phyloP scores from a whole-genome alignment of 35 echinoderm and acorn worm genomes.

The Apostichopus parvimensis region DNA sequence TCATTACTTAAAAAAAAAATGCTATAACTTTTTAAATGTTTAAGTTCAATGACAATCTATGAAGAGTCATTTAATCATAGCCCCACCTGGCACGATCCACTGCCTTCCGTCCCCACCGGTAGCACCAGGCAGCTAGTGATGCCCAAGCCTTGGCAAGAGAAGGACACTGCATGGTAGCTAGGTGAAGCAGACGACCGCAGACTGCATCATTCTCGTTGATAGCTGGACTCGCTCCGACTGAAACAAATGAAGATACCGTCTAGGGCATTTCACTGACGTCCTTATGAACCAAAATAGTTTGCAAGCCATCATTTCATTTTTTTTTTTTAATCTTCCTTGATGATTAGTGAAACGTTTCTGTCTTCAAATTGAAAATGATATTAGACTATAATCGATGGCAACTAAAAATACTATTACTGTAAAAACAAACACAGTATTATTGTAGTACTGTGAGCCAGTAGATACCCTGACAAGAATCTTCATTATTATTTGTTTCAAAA shows the following conservation, averaged over 20 bases:
- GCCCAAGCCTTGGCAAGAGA: constrained; percentile 90
- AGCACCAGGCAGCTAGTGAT: constrained; percentile 94
- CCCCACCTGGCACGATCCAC: constrained; percentile 91
- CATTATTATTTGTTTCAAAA: too few relatives aligned
- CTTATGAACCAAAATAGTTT: too few relatives aligned
- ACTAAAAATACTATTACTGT: too few relatives aligned
- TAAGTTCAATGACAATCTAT: background rate
- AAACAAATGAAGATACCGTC: background rate
- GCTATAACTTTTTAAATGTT: background rate
- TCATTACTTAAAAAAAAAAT: background rate
- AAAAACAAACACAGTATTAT: too few relatives aligned
- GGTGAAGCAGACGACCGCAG: constrained; percentile 80
- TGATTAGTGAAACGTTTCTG: too few relatives aligned
- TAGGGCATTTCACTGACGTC: background rate
- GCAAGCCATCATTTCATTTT: too few relatives aligned
- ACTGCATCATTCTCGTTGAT: constrained; percentile 89
- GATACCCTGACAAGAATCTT: too few relatives aligned
- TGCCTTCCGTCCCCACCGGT: constrained; percentile 96
- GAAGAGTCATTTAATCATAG: background rate
- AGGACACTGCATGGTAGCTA: constrained; percentile 84
- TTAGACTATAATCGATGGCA: too few relatives aligned
- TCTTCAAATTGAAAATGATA: too few relatives aligned
- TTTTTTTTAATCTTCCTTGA: too few relatives aligned
- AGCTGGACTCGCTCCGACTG: constrained; percentile 82
- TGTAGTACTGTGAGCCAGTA: too few relatives aligned